phyloP scores from a whole-genome alignment of 2,113 vertebrate genomes.

The Puffinus mauretanicus region DNA sequence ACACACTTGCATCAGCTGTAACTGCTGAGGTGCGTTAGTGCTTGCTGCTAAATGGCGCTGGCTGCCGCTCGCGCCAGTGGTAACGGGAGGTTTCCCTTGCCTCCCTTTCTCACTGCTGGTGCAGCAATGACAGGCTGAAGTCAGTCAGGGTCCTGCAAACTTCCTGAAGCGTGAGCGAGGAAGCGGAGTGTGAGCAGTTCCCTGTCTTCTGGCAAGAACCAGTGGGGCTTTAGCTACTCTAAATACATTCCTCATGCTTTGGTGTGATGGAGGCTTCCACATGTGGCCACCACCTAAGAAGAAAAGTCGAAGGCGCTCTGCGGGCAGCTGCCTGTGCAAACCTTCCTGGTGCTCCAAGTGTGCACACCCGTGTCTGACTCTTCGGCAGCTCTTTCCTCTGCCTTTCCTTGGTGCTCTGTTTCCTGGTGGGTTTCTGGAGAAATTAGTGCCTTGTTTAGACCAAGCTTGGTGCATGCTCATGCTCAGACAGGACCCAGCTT shows the following conservation, averaged over 20 bases:
- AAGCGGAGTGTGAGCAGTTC: background rate
- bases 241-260: background rate
- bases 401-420: background rate
- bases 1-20: no score
- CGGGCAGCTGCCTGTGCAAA: background rate
- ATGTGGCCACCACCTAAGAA: background rate
- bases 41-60: background rate
- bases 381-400: background rate
- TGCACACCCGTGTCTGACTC: background rate
- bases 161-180: background rate
- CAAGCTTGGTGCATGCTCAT: background rate
- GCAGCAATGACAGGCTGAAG: background rate
- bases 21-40: no score
- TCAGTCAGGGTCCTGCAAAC: background rate
- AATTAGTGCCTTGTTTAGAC: background rate
- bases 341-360: background rate
- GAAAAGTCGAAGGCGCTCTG: background rate
- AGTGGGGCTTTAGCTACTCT: background rate
- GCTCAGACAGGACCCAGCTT: background rate
- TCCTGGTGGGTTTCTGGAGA: background rate
- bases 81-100: background rate
- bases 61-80: rapidly evolving
- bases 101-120: background rate
- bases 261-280: background rate
- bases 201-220: slow-evolving; percentile 1